Conservation (phyloP, 2,113 vertebrate genomes). For the Gobiocypris rarus region DNA sequence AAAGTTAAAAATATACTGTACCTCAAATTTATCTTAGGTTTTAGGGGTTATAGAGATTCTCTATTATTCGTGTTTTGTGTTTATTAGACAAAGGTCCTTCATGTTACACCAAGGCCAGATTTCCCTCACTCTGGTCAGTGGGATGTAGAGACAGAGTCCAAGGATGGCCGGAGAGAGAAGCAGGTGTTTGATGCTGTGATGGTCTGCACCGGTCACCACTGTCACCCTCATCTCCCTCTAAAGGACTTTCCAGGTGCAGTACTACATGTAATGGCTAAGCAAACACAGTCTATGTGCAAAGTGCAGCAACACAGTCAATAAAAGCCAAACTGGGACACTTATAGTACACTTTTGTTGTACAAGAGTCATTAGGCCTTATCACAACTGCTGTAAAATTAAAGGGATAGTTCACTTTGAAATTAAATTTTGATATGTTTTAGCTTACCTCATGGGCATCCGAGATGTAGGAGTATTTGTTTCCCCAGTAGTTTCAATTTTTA, state of each 20-base stretch:
- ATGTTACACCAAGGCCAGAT: slow-evolving; percentile 75
- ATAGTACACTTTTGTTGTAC: slow-evolving; percentile 12
- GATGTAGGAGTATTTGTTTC: no score
- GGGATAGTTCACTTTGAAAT: no score
- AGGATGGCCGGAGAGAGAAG: slow-evolving; percentile 62
- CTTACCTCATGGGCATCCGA: no score
- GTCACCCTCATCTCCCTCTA: slow-evolving; percentile 79
- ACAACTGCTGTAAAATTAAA: not conserved
- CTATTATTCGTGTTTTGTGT: not conserved
- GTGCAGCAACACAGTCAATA: slow-evolving; percentile 25
- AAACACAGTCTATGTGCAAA: not conserved
- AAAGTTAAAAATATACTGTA: not conserved
- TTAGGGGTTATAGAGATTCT: not conserved
- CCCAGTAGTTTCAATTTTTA: no score
- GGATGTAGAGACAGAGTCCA: slow-evolving; percentile 82
- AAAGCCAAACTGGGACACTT: not conserved
- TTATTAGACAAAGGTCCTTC: slow-evolving; percentile 82
- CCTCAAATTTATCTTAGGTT: not conserved
- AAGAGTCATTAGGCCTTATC: not conserved
- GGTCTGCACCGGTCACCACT: slow-evolving; percentile 86
- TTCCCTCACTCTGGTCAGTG: slow-evolving; percentile 86
- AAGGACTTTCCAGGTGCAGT: slow-evolving; percentile 86
- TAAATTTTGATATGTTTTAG: no score
- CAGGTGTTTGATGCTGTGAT: slow-evolving; percentile 88
- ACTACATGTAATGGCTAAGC: not conserved